Base-by-base conservation (phyloP, 2,113 vertebrate species). In the Microcebus jonahi region DNA sequence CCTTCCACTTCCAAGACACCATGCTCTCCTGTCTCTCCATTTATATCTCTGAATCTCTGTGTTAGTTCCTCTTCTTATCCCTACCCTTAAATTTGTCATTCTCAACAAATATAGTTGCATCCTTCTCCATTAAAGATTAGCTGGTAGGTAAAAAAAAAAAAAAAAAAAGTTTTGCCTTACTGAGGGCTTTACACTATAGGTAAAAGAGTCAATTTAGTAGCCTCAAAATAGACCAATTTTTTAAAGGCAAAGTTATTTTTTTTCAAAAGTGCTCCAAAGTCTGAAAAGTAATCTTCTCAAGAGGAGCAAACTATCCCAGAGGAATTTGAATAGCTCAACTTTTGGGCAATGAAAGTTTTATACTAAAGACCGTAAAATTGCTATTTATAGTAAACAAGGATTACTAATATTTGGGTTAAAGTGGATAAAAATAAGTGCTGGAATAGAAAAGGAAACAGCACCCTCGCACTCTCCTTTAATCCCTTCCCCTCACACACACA, bases 201-300 rank as follows among this genome's bases (percentile, higher is more conserved):
- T 76, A 67, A 96, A 34, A 86, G 83, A 88, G 61, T 59, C 31
- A 55, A 73, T 39, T 65, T 57, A 65, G 36, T 8, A 94, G 39
- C 31, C 73, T 76, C 27, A 90, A 92, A 90, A 95, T 57, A 42
- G 17, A 21, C 89, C 39, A 11, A 13, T 67, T 76, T 53, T 71
- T 70, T 90, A 27, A 75, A 80, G 85, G 15, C 25, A 80, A 96
- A 90, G 27, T 81, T 68, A 89, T 50, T 80, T 77, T n/a, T 45
- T 4, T 63, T 17, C 55, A 27, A 65, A 90, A 90, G 75, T 63
- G 21, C 36, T 91, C 45, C 14, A 18, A 88, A 50, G 27, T 67
- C 83, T 94, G 31, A 91, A 80, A 82, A 73, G 48, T 45, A 91
- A 65, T 84, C 36, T 80, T 80, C 63, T 65, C 42, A 31, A 93